phyloP scores from a whole-genome alignment of 2,797 vertebrate genomes.

The Urocyon cinereoargenteus region DNA sequence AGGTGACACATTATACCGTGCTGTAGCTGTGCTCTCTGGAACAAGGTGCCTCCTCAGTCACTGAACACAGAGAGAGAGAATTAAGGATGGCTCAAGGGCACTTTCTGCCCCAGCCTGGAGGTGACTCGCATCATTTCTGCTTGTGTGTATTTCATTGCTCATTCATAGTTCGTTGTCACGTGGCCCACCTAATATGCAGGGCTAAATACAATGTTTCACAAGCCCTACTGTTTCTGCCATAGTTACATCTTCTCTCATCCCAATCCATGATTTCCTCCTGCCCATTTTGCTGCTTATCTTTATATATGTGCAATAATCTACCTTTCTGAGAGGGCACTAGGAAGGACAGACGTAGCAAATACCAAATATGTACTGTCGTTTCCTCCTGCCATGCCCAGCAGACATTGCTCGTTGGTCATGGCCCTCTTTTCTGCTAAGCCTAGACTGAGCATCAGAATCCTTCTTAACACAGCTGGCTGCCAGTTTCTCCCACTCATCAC shows the following conservation, averaged over 20 bases:
- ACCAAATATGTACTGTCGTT: background rate
- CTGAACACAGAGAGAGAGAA: background rate
- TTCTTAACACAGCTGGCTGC: background rate
- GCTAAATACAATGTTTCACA: background rate
- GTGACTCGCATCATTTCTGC: background rate
- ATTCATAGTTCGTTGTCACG: background rate
- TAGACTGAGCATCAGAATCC: background rate
- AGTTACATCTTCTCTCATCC: background rate
- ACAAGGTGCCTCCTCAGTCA: background rate
- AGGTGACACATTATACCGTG: background rate
- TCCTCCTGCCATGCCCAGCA: background rate
- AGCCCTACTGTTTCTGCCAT: background rate
- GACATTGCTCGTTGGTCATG: background rate
- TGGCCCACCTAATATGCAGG: background rate
- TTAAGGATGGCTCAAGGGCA: background rate
- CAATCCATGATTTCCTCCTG: background rate
- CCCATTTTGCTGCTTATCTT: background rate
- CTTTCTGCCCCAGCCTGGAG: conserved; percentile 12
- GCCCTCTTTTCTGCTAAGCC: background rate
- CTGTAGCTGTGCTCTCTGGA: background rate
- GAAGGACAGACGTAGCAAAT: background rate
- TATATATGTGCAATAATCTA: too few species aligned
- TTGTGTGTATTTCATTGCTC: background rate
- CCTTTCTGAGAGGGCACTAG: background rate
- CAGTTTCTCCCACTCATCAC: background rate